Conservation (phyloP, 2,797 vertebrate species). For the Amblyopsis hoosieri region DNA sequence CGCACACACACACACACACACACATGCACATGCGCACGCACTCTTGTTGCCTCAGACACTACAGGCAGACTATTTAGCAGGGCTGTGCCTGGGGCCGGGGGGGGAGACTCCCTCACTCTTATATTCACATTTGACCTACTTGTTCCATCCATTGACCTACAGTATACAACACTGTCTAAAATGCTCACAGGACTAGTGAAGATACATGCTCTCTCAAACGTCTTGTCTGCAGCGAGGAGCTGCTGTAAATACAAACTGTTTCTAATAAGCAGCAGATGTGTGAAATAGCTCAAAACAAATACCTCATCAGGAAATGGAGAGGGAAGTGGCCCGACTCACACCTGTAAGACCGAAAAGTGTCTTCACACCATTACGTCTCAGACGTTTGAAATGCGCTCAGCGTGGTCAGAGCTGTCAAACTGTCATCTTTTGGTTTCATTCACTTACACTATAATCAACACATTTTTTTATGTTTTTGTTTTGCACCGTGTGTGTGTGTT, state of each 20-base stretch:
- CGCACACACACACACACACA: slow-evolving; percentile 21
- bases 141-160: no score
- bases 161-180: no score
- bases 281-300: slow-evolving; percentile 44
- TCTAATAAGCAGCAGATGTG: slow-evolving; percentile 66
- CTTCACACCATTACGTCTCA: no score
- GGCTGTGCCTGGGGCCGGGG: no score
- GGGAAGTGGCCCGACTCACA: not conserved
- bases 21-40: slow-evolving; percentile 24
- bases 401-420: slow-evolving; percentile 26
- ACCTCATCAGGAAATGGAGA: slow-evolving; percentile 23
- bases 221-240: slow-evolving; percentile 4
- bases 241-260: slow-evolving; percentile 9
- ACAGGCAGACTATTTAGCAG: slow-evolving; percentile 12
- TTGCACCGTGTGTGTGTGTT: slow-evolving; percentile 5
- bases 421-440: slow-evolving; percentile 22
- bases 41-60: slow-evolving; percentile 45
- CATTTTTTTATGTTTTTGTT: slow-evolving; percentile 16
- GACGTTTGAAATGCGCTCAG: slow-evolving; percentile 15
- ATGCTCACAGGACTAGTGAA: no score
- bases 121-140: no score
- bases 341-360: no score
- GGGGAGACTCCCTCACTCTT: no score
- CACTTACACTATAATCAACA: no score
- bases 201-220: no score